Percentiles rank a stretch among this genome's conserved stretches.
Evolutionary conservation across 1,140 invertebrate genomes (phyloP).

Genomic region (Anoplolepis gracilipes): DNA sequence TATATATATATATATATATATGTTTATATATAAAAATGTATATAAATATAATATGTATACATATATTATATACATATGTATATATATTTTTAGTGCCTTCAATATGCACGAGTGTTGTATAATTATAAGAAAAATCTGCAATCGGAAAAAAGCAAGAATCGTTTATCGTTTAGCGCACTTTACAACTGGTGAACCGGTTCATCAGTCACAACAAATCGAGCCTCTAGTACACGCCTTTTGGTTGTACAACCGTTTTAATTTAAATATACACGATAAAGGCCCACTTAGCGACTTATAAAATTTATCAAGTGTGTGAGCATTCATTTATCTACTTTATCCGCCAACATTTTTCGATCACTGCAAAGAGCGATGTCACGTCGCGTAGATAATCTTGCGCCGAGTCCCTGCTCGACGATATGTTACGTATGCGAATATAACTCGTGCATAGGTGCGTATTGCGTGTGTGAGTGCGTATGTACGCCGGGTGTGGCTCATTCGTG

Average conservation of each 20-base stretch:
- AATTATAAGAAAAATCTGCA: not conserved
- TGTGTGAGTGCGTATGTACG: constrained; percentile 37
- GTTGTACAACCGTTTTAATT: constrained; percentile 56
- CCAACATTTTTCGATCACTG: constrained; percentile 8
- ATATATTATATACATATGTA: not conserved
- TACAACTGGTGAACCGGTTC: constrained; percentile 7
- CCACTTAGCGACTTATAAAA: constrained; percentile 46
- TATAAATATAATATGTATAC: no score
- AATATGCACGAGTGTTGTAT: not conserved
- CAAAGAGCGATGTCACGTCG: constrained; percentile 44
- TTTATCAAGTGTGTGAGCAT: constrained; percentile 46
- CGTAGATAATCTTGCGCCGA: not conserved
- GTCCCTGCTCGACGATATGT: constrained; percentile 27
- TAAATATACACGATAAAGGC: constrained; percentile 52
- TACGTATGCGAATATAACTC: not conserved
- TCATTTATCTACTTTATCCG: constrained; percentile 33
- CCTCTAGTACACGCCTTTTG: constrained; percentile 42
- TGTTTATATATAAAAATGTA: no score
- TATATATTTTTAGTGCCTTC: not conserved
- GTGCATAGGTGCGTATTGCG: no score
- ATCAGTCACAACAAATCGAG: constrained; percentile 43
- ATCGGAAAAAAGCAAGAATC: not conserved
- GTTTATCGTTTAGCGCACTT: constrained; percentile 29
- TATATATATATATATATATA: constrained; percentile 8
- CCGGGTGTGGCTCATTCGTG: constrained; percentile 73